These are phyloP conservation scores for Premnoplex brunnescens DNA, from an alignment of 2,797 vertebrate genomes.

Conservation along the genomic window DNA sequence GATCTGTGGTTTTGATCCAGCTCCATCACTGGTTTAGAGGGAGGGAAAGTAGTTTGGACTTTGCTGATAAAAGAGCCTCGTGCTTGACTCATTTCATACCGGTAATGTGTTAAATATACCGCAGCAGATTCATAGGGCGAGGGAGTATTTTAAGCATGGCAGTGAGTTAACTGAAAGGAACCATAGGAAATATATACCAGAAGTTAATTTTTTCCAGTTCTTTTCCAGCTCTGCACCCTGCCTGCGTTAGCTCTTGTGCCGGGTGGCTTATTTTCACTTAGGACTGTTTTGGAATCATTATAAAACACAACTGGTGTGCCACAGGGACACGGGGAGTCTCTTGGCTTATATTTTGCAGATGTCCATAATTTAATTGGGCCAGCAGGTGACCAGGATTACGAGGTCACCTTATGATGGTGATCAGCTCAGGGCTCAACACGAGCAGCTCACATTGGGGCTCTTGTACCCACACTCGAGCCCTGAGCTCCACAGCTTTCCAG, in stretches of 20 bases:
- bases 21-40: background rate
- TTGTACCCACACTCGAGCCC: fast-evolving
- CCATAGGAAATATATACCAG: conserved; percentile 66
- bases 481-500: background rate
- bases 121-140: conserved; percentile 63
- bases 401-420: background rate
- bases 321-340: conserved; percentile 25
- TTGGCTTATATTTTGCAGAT: conserved; percentile 49
- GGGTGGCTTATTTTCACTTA: conserved; percentile 42
- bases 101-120: conserved; percentile 61
- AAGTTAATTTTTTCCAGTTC: conserved; percentile 76
- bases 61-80: background rate
- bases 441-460: background rate
- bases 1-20: conserved; percentile 37
- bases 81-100: conserved; percentile 1
- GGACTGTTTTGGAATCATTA: conserved; percentile 12
- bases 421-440: background rate
- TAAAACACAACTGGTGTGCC: background rate
- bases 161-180: conserved; percentile 52
- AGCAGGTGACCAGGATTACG: conserved; percentile 49
- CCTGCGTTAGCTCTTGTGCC: background rate
- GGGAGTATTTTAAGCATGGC: conserved; percentile 47
- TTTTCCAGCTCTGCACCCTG: conserved; percentile 51
- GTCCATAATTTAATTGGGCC: conserved; percentile 27
- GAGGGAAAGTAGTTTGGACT: conserved; percentile 13